Evolutionary conservation across 2,888 invertebrate species (phyloP).

Genomic region (Cheilosia vernalis): DNA sequence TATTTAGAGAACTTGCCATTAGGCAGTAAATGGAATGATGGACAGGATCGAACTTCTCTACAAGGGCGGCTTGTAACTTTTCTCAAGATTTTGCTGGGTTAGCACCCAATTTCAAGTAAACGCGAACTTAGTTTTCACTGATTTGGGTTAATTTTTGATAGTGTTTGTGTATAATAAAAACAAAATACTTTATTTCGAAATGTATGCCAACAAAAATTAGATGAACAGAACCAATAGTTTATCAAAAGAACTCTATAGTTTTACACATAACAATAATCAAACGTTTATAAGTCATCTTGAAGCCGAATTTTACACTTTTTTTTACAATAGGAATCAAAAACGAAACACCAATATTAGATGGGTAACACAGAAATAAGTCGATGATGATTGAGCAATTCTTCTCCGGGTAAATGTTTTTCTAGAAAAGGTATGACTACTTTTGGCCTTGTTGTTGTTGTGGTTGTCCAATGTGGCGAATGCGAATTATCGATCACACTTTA

Average conservation of each 20-base stretch:
- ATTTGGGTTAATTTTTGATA: not conserved
- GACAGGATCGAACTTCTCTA: slow-evolving; percentile 16
- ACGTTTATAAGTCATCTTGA: slow-evolving; percentile 59
- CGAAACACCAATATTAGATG: not conserved
- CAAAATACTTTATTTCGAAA: not conserved
- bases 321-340: slow-evolving; percentile 18
- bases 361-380: slow-evolving; percentile 7
- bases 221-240: slow-evolving; percentile 4
- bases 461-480: slow-evolving; percentile 6
- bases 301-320: slow-evolving; percentile 26
- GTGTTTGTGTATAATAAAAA: not conserved
- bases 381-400: slow-evolving; percentile 17
- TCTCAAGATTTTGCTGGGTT: not conserved
- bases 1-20: slow-evolving; percentile 84
- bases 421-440: slow-evolving; percentile 38
- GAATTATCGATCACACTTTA: slow-evolving; percentile 13
- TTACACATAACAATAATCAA: slow-evolving; percentile 46
- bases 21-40: slow-evolving; percentile 78
- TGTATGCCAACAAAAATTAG: not conserved
- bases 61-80: not conserved
- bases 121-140: not conserved
- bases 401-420: slow-evolving; percentile 38
- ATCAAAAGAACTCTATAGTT: slow-evolving; percentile 59
- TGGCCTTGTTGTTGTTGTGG: slow-evolving; percentile 5
- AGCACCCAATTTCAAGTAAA: not conserved